A percentile compares a stretch with the other conserved stretches of the same genome.
Evolutionary conservation across 1,140 invertebrate species (phyloP).

Genomic region (Drosophila burlai): DNA sequence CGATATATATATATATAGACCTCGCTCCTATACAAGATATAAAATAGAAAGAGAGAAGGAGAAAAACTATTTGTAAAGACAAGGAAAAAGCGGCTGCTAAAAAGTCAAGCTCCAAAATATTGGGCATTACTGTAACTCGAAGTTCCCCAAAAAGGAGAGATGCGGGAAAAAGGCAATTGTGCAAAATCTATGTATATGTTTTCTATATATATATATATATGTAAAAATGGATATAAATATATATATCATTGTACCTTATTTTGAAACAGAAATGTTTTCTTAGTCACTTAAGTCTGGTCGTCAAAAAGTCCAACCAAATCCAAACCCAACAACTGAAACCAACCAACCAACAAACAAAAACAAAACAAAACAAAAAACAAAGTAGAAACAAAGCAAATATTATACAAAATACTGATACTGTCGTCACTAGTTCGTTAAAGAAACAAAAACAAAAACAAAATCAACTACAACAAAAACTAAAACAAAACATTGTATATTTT

Average conservation of each 20-base stretch:
- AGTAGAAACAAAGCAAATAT: slow-evolving; percentile 37
- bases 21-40: slow-evolving; percentile 24
- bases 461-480: slow-evolving; percentile 26
- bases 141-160: slow-evolving; percentile 17
- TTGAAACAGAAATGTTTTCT: slow-evolving; percentile 72
- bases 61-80: slow-evolving; percentile 41
- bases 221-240: slow-evolving; percentile 43
- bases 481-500: slow-evolving; percentile 57
- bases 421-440: slow-evolving; percentile 68
- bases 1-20: slow-evolving; percentile 16
- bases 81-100: slow-evolving; percentile 50
- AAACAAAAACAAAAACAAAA: slow-evolving; percentile 36
- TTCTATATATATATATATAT: slow-evolving; percentile 31
- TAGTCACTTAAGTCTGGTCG: slow-evolving; percentile 81
- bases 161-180: slow-evolving; percentile 9
- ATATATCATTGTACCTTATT: slow-evolving; percentile 83
- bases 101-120: slow-evolving; percentile 34
- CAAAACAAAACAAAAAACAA: slow-evolving; percentile 13
- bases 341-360: slow-evolving; percentile 64
- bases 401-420: slow-evolving; percentile 42
- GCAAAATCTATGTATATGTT: slow-evolving; percentile 27
- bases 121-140: slow-evolving; percentile 45
- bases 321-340: slow-evolving; percentile 60
- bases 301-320: slow-evolving; percentile 51
- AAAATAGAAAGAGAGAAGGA: neutral